These are phyloP conservation scores for Onychomys leucogaster DNA, from an alignment of 2,797 vertebrate genomes.

Conservation along the genomic window DNA sequence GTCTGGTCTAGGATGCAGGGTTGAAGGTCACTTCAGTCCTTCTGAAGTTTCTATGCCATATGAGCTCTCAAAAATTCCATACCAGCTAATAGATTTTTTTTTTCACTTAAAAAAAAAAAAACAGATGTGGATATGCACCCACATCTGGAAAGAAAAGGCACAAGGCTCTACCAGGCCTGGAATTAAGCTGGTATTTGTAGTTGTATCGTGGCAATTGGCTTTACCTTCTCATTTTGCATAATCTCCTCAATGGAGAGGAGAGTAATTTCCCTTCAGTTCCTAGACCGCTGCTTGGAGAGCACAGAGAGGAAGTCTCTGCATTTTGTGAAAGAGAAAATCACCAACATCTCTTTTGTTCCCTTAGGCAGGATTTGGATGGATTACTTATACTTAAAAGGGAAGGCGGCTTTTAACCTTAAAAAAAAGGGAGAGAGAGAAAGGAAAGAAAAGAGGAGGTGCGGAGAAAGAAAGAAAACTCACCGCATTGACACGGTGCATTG, in stretches of 20 bases:
- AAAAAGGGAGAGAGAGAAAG: slow-evolving; percentile 53
- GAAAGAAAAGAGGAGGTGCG: slow-evolving; percentile 69
- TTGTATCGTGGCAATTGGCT: slow-evolving; percentile 87
- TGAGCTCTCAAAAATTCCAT: slow-evolving; percentile 47
- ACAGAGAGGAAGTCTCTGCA: slow-evolving; percentile 89
- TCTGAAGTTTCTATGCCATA: slow-evolving; percentile 11
- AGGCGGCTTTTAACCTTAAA: slow-evolving; percentile 87
- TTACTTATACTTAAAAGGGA: slow-evolving; percentile 90
- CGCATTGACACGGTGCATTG: slow-evolving; percentile 87
- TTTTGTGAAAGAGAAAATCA: slow-evolving; percentile 90
- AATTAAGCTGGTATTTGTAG: slow-evolving; percentile 89
- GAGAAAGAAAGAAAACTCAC: slow-evolving; percentile 65
- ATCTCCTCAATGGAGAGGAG: slow-evolving; percentile 89
- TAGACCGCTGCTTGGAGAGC: slow-evolving; percentile 87
- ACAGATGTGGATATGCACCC: slow-evolving; percentile 57
- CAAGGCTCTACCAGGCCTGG: slow-evolving; percentile 76
- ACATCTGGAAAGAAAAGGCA: slow-evolving; percentile 79
- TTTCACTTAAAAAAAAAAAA: neutral
- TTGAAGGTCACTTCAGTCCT: neutral
- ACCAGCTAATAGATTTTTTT: slow-evolving; percentile 56
- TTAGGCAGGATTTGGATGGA: slow-evolving; percentile 89
- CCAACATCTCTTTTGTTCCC: slow-evolving; percentile 86
- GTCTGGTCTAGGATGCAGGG: neutral
- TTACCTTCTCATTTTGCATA: slow-evolving; percentile 88
- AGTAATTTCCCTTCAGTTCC: slow-evolving; percentile 90